Evolutionary conservation across 2,888 invertebrate species (phyloP).

Genomic region (Napeogenes sylphis): DNA sequence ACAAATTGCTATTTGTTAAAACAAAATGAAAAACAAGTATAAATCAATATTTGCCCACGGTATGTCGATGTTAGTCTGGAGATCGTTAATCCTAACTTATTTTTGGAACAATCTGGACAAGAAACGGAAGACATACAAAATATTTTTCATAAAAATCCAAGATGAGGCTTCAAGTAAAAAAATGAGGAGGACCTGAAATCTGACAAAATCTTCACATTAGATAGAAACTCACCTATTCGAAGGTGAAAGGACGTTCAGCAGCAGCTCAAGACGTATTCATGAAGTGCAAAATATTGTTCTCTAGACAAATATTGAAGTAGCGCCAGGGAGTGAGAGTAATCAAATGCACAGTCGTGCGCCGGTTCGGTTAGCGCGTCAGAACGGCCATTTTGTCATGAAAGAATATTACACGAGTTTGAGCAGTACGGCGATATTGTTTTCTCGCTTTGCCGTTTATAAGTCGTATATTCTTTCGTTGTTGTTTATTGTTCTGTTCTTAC

Average conservation of each 20-base stretch:
- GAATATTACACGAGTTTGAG: conserved; percentile 48
- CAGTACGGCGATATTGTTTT: conserved; percentile 33
- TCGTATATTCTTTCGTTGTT: conserved; percentile 11
- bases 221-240: not conserved
- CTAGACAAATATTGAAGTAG: conserved; percentile 40
- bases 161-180: too few species aligned
- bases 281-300: conserved; percentile 31
- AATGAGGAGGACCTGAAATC: not conserved
- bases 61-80: too few species aligned
- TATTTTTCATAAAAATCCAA: too few species aligned
- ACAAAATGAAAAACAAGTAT: too few species aligned
- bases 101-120: too few species aligned
- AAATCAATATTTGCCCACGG: too few species aligned
- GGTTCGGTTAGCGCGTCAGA: conserved; percentile 34
- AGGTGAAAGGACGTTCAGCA: not conserved
- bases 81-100: too few species aligned
- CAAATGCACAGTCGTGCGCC: conserved; percentile 41
- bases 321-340: conserved; percentile 43
- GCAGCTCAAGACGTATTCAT: conserved; percentile 9
- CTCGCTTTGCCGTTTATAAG: conserved; percentile 18
- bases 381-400: conserved; percentile 62
- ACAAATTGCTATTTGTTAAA: too few species aligned
- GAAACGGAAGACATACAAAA: too few species aligned
- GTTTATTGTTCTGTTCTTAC: conserved; percentile 11
- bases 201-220: not conserved